A percentile compares a stretch with the other conserved stretches of the same genome.
Evolutionary conservation across 2,888 invertebrate species (phyloP).

Genomic region (Caenorhabditis afra): DNA sequence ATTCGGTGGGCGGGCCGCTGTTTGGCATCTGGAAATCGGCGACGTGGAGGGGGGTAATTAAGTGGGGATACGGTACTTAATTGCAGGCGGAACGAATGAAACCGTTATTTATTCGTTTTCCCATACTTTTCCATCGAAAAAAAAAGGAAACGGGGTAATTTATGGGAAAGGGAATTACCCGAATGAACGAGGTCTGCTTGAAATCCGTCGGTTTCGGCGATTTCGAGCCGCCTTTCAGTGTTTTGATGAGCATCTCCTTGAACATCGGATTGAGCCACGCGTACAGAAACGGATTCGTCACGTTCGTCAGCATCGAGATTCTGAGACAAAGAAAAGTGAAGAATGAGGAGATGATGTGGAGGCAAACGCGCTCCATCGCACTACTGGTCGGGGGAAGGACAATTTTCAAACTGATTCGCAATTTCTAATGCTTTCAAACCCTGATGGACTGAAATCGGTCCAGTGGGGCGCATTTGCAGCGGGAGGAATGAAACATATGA

Average conservation of each 20-base stretch:
- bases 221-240: conserved; percentile 51
- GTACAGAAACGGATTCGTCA: conserved; percentile 76
- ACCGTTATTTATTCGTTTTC: conserved; percentile 7
- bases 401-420: too few relatives aligned
- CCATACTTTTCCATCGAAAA: background rate
- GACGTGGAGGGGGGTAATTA: conserved; percentile 10
- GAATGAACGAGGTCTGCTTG: conserved; percentile 53
- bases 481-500: too few relatives aligned
- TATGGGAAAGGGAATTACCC: conserved; percentile 23
- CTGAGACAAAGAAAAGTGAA: conserved; percentile 36
- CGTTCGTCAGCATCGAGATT: conserved; percentile 74
- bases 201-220: conserved; percentile 44
- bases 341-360: background rate
- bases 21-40: conserved; percentile 62
- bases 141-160: background rate
- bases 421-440: too few relatives aligned
- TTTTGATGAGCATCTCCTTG: conserved; percentile 72
- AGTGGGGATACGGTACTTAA: background rate
- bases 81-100: too few relatives aligned
- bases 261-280: conserved; percentile 77
- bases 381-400: too few relatives aligned
- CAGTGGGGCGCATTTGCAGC: too few relatives aligned
- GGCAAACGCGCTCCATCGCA: too few relatives aligned
- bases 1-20: conserved; percentile 47
- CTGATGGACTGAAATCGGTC: too few relatives aligned